Base-by-base conservation (phyloP, 2,113 vertebrate genomes). In the Mixornis gularis region DNA sequence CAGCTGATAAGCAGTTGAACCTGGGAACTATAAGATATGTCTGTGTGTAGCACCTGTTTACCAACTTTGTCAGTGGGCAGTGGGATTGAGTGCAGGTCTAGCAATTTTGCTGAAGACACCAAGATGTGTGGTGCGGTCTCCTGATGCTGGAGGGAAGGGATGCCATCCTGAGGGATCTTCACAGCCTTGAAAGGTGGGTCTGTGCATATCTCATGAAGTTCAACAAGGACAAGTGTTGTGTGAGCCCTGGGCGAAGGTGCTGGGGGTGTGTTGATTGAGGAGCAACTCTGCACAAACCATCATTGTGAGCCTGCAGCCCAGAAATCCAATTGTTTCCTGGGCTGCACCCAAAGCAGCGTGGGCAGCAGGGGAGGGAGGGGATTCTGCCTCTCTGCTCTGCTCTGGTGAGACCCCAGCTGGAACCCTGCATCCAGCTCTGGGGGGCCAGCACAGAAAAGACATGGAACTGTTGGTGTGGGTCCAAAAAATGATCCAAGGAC, bases 381-480 rank as follows among this genome's bases (percentile, higher is more conserved):
- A 80, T 73, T 80, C 24, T 73, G 18, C 22, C n/a, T 27, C 27
- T 73, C 68, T 65, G 36, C 43, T 79, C 41, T 18, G 20, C 58
- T 44, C 32, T 51, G 34, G 0, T 32, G 44, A 65, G 32, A 51
- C 4, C 44, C 26, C n/a, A 29, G 22, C 22, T 52, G 59, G 18
- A 88, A 17, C 13, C 1, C 52, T 73, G 52, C 60, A 58, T 4
- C 16, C 77, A 59, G 18, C 22, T 6, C 52, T 59, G 44, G 60
- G 32, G 4, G n/a, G 25, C 3, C 38, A 21, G 59, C 38, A n/a
- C n/a, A 38, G n/a, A 22, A 5, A 29, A 16, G 44, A 65, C 3
- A 25, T 14, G 10, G 38, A 38, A 0, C 11, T 59, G 9, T 2
- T 30, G 16, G 27, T 0, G 13, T 12, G n/a, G 2, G 6, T 40